A percentile compares a stretch with the other conserved stretches of the same genome.
phyloP scores from a whole-genome alignment of 2,888 invertebrate genomes.

The Tinea trinotella region DNA sequence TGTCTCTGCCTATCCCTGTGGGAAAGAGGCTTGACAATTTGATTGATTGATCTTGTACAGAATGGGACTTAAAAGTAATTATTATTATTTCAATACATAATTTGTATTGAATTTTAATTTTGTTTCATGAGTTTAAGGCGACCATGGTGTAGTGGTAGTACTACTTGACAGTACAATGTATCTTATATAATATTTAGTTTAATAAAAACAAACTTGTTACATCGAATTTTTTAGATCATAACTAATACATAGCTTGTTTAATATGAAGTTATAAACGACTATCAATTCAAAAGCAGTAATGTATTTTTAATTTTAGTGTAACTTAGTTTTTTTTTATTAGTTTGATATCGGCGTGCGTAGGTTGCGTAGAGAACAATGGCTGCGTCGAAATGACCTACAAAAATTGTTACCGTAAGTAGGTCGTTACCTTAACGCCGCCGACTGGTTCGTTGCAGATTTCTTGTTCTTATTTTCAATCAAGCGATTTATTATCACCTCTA shows the following conservation, averaged over 20 bases:
- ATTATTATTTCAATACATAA: too few relatives aligned
- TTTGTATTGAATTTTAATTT: too few relatives aligned
- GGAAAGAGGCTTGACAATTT: too few relatives aligned
- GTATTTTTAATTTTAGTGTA: too few relatives aligned
- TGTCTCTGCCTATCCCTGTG: too few relatives aligned
- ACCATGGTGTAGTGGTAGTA: too few relatives aligned
- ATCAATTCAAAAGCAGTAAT: background rate
- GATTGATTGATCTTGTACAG: too few relatives aligned
- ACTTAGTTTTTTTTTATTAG: background rate
- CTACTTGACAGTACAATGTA: too few relatives aligned
- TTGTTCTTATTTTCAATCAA: background rate
- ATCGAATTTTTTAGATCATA: background rate
- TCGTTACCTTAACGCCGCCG: slow-evolving; percentile 27
- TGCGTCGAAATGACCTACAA: slow-evolving; percentile 55
- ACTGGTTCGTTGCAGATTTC: slow-evolving; percentile 8
- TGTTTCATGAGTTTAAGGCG: too few relatives aligned
- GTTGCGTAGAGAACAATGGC: slow-evolving; percentile 34
- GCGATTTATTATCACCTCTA: too few relatives aligned
- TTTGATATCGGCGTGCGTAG: slow-evolving; percentile 6
- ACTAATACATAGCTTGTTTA: background rate
- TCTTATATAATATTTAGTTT: too few relatives aligned
- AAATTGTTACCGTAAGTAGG: slow-evolving; percentile 53
- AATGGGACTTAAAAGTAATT: too few relatives aligned
- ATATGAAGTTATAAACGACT: background rate
- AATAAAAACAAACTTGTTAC: background rate